A percentile compares a stretch with the other conserved stretches of the same genome.
These are phyloP conservation scores for Dromaius novaehollandiae DNA, from an alignment of 2,113 vertebrate species.

Conservation along the genomic window DNA sequence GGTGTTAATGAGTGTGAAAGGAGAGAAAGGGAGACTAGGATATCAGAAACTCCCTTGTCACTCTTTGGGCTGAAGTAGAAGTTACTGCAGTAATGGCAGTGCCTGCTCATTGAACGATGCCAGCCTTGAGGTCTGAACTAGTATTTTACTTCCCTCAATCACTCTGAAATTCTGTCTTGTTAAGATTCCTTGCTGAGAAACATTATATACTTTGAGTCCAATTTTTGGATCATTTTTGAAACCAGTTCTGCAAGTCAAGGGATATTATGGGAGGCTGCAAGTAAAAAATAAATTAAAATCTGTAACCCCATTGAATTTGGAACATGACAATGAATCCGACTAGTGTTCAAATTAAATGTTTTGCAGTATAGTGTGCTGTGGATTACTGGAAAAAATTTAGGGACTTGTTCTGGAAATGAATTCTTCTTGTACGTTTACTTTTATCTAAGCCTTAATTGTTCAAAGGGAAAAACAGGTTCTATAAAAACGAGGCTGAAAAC, in stretches of 20 bases:
- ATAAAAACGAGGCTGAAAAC: slow-evolving; percentile 32
- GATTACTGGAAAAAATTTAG: neutral
- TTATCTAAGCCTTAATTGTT: neutral
- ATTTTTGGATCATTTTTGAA: neutral
- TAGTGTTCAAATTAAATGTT: neutral
- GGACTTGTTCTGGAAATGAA: neutral
- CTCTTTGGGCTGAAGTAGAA: neutral
- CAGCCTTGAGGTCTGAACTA: neutral
- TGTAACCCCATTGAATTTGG: neutral
- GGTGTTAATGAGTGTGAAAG: neutral
- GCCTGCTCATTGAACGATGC: neutral
- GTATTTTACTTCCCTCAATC: neutral
- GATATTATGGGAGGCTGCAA: neutral
- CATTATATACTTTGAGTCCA: neutral
- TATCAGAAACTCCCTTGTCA: neutral
- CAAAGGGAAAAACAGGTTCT: neutral
- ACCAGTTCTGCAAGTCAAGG: neutral
- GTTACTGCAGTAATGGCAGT: neutral
- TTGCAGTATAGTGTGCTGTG: neutral
- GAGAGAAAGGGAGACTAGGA: neutral
- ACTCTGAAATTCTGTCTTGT: neutral
- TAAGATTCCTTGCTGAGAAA: neutral
- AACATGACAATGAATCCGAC: neutral
- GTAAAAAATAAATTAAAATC: neutral
- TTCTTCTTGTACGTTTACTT: neutral